Evolutionary conservation across 2,888 invertebrate genomes (phyloP), one percentile per base, ranked within the genome.

Genomic region (Lycaena phlaeas): DNA sequence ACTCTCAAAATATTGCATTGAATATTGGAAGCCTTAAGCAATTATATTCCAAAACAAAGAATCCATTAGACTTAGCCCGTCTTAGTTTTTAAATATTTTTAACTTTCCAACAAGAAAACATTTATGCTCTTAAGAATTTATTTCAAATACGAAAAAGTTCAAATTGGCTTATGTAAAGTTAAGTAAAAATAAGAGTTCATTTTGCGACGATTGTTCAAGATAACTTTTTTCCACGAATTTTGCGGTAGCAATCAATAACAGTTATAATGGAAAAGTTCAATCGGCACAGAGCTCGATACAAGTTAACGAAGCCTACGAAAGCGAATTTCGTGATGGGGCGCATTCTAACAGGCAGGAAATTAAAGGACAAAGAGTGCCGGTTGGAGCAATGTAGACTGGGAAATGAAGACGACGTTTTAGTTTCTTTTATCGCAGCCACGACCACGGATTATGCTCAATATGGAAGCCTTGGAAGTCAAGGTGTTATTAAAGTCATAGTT

Each of bases 181-280:
- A 69, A 74, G 71, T 56, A 63, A 53, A 63, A 64, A 61, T 56
- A 43, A 68, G 64, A 68, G 69, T 72, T 68, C 55, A 51, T 54
- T 50, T 53, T 55, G 56, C 56, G 52, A 52, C 57, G 55, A 54
- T 57, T 56, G 58, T 67, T 63, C 51, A 56, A 55, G 61, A 67
- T 68, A 64, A 73, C 75, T 73, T 74, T 74, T 22, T 77, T 69
- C 70, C 65, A 70, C 60, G 57, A 70, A 78, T 81, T 79, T 71
- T 65, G 74, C 69, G 75, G 75, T 77, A 74, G 70, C 72, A 69
- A 77, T 78, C 74, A 71, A 77, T 78, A 68, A 69, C 60, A 64
- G 66, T 54, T 61, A 72, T 82, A 81, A 84, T 81, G 75, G 75
- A 73, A 79, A 84, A 82, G 81, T 81, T 84, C 76, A 77, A 77